Evolutionary conservation across 2,797 vertebrate genomes (phyloP).

Genomic region (Pangasius mekongensis): DNA sequence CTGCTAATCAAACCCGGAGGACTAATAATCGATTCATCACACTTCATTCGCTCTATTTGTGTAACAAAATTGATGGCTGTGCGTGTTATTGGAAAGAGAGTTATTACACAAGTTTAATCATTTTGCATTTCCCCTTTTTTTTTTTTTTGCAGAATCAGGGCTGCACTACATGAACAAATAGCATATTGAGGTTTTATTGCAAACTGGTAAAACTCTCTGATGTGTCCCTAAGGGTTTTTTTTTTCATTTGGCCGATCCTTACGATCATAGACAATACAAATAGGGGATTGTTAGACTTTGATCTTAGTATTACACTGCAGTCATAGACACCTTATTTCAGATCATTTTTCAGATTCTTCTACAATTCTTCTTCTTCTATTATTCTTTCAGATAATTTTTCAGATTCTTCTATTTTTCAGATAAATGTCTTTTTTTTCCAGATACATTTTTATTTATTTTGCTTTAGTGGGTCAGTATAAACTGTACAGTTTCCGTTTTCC

Average conservation of each 20-base stretch:
- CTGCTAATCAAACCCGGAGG: slow-evolving; percentile 23
- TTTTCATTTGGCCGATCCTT: neutral
- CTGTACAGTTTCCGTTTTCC: neutral
- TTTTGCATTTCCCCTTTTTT: neutral
- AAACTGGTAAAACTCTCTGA: neutral
- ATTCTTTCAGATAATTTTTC: too few species aligned
- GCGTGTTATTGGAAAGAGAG: slow-evolving; percentile 12
- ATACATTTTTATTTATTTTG: neutral
- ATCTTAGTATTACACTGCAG: neutral
- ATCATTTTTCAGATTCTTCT: neutral
- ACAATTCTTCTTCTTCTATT: too few species aligned
- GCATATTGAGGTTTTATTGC: neutral
- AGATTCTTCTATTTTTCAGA: neutral
- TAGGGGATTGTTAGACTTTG: neutral
- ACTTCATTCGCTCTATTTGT: neutral
- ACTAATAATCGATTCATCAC: slow-evolving; percentile 26
- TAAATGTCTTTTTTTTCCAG: neutral
- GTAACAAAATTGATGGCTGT: slow-evolving; percentile 8
- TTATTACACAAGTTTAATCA: slow-evolving; percentile 18
- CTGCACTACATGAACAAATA: slow-evolving; percentile 10
- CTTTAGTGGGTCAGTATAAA: neutral
- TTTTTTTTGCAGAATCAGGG: neutral
- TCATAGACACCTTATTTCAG: neutral
- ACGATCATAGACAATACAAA: neutral
- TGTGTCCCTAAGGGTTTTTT: neutral